Percentiles rank a stretch among this genome's conserved stretches.
phyloP scores from a whole-genome alignment of 2,888 invertebrate species.

The Dasypogon diadema region DNA sequence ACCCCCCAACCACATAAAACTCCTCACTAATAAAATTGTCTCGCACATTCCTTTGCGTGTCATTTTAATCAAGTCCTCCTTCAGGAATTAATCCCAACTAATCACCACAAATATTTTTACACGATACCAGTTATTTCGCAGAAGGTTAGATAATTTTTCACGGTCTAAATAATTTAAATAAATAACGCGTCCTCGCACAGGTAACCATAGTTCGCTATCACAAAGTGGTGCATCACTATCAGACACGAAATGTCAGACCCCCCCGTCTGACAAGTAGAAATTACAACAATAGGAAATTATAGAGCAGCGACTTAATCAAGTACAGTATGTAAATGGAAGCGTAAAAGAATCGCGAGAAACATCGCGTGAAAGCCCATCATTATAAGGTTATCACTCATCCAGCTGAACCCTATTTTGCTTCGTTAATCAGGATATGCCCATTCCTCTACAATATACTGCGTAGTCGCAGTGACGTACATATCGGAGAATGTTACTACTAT shows the following conservation, averaged over 20 bases:
- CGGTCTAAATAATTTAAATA: background rate
- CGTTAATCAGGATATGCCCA: background rate
- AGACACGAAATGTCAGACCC: background rate
- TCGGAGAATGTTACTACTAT: background rate
- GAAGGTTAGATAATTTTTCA: background rate
- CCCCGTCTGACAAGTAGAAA: background rate
- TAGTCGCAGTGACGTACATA: background rate
- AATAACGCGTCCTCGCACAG: background rate
- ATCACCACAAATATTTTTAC: too few species aligned
- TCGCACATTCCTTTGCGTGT: too few species aligned
- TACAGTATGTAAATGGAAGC: slow-evolving; percentile 1
- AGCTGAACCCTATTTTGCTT: background rate
- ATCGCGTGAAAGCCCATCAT: background rate
- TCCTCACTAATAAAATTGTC: too few species aligned
- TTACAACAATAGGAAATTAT: background rate
- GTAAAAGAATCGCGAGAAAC: background rate
- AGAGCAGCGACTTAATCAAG: background rate
- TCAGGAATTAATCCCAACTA: too few species aligned
- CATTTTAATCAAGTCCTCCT: too few species aligned
- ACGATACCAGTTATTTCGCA: too few species aligned
- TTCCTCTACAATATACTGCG: background rate
- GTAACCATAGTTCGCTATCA: background rate
- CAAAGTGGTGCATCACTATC: background rate
- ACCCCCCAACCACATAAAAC: too few species aligned
- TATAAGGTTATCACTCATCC: background rate